Percentiles rank a stretch among this genome's conserved stretches.
Evolutionary conservation across 2,888 invertebrate genomes (phyloP).

Genomic region (Diploptera punctata): DNA sequence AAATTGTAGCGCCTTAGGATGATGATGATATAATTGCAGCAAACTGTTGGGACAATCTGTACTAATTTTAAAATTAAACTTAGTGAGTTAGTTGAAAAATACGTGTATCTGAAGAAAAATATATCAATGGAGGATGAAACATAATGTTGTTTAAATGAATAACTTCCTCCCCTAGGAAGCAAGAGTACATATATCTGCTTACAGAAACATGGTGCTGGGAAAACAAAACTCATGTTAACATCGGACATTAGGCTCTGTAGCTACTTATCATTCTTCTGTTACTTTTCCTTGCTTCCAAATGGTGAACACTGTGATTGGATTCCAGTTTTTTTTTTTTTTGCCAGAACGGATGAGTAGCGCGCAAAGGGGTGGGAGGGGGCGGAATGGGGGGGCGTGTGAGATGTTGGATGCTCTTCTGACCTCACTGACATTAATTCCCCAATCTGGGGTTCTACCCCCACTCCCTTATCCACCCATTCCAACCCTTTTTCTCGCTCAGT

Average conservation of each 20-base stretch:
- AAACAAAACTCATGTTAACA: slow-evolving; percentile 20
- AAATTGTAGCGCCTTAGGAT: too few species aligned
- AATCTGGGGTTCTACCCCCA: slow-evolving; percentile 36
- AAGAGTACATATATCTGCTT: too few species aligned
- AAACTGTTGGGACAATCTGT: too few species aligned
- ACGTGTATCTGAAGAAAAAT: too few species aligned
- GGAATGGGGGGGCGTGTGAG: slow-evolving; percentile 5
- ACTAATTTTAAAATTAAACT: too few species aligned
- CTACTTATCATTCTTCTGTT: slow-evolving; percentile 3
- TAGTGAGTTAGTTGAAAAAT: too few species aligned
- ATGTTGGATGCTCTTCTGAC: slow-evolving; percentile 36
- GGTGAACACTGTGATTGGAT: slow-evolving; percentile 32
- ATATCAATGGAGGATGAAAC: too few species aligned
- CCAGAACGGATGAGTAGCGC: not conserved
- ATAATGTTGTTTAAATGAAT: too few species aligned
- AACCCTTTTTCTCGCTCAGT: not conserved
- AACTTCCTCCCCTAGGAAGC: too few species aligned
- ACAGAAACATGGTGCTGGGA: not conserved
- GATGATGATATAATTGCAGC: too few species aligned
- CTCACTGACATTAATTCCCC: slow-evolving; percentile 42
- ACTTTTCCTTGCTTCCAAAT: slow-evolving; percentile 12
- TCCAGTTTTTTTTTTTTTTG: slow-evolving; percentile 4
- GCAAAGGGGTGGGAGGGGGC: not conserved
- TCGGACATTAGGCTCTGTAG: not conserved
- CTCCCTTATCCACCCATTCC: not conserved